These are phyloP conservation scores for Channa argus DNA, from an alignment of 2,113 vertebrate species.

Conservation along the genomic window DNA sequence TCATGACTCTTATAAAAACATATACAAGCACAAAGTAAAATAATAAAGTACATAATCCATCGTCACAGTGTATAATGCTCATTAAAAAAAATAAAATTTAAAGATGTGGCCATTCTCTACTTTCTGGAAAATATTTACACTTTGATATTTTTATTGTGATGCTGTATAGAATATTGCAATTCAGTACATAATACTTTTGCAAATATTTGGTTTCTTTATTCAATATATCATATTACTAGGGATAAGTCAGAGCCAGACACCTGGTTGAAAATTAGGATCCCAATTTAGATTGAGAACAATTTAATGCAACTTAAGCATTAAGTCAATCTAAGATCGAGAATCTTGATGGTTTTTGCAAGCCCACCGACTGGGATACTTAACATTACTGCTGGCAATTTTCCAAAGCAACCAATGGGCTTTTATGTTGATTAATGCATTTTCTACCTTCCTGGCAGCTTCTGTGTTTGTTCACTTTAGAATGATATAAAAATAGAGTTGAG, in stretches of 20 bases:
- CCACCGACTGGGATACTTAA: slow-evolving; percentile 17
- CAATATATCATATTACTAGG: slow-evolving; percentile 9
- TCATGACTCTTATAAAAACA: slow-evolving; percentile 52
- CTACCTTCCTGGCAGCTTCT: slow-evolving; percentile 28
- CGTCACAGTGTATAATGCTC: slow-evolving; percentile 13
- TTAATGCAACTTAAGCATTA: slow-evolving; percentile 13
- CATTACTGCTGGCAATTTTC: slow-evolving; percentile 40
- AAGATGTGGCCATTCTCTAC: slow-evolving; percentile 3
- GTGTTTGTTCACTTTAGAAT: slow-evolving; percentile 42
- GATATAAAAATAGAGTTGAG: slow-evolving; percentile 41
- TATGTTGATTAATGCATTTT: slow-evolving; percentile 45
- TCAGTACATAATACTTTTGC: slow-evolving; percentile 54
- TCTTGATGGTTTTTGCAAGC: slow-evolving; percentile 15
- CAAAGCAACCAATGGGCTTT: slow-evolving; percentile 42
- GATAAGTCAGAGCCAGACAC: neutral
- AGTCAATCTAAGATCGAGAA: slow-evolving; percentile 2
- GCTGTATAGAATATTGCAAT: neutral
- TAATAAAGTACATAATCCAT: slow-evolving; percentile 19
- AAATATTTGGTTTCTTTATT: slow-evolving; percentile 40
- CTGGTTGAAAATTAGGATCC: neutral
- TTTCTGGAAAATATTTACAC: slow-evolving; percentile 19
- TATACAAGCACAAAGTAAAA: slow-evolving; percentile 22
- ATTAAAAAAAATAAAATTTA: slow-evolving; percentile 12
- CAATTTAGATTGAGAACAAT: slow-evolving; percentile 26
- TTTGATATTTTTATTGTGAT: slow-evolving; percentile 13